Conservation (phyloP, 2,797 vertebrate species). For the Taeniopygia guttata region DNA sequence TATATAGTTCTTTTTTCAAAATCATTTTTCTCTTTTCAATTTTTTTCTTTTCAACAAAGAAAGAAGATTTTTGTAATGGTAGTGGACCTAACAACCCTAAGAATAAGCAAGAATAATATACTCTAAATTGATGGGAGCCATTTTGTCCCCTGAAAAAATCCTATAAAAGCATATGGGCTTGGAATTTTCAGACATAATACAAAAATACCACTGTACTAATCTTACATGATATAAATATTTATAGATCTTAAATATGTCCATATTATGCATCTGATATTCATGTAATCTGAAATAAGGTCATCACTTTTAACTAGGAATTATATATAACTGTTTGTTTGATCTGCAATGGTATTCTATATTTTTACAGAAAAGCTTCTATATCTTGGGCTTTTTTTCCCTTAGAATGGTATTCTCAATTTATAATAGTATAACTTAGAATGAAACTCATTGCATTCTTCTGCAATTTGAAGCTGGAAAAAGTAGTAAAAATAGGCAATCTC, state of each 20-base stretch:
- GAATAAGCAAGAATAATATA: not conserved
- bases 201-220: not conserved
- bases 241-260: not conserved
- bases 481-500: not conserved
- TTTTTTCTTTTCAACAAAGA: not conserved
- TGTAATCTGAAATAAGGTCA: not conserved
- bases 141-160: not conserved
- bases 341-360: not conserved
- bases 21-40: not conserved
- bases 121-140: not conserved
- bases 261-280: not conserved
- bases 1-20: not conserved
- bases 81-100: not conserved
- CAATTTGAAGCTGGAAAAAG: not conserved
- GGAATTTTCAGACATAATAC: not conserved
- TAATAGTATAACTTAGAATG: not conserved
- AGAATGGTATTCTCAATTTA: not conserved
- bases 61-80: not conserved
- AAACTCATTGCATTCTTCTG: not conserved
- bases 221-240: not conserved
- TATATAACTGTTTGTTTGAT: not conserved
- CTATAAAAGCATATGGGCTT: not conserved
- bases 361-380: not conserved
- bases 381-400: not conserved
- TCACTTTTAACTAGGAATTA: not conserved